Conservation (phyloP, 2,113 vertebrate species). For the Castor canadensis region DNA sequence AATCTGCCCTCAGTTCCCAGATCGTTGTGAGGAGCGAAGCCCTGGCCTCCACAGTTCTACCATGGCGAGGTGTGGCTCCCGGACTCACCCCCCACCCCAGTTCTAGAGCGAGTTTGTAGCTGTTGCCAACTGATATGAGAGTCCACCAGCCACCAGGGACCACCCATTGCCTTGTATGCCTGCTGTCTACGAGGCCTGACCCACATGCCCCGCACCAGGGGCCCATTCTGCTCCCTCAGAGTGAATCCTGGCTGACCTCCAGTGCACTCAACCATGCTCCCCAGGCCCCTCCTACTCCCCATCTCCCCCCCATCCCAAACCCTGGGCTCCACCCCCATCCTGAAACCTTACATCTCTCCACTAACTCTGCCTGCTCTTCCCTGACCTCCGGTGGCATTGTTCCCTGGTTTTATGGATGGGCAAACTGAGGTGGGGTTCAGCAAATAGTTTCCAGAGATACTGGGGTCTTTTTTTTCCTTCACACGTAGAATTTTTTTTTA, state of each 20-base stretch:
- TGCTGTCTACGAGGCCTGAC: no score
- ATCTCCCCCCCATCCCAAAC: background rate
- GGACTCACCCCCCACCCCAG: background rate
- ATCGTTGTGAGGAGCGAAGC: background rate
- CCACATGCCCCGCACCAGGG: no score
- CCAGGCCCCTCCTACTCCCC: no score
- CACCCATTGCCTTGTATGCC: no score
- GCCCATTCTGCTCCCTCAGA: no score
- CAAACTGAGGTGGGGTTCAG: background rate
- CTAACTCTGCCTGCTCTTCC: background rate
- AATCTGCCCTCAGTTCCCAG: background rate
- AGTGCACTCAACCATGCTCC: background rate
- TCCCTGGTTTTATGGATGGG: background rate
- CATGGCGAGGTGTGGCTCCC: background rate
- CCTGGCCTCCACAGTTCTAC: background rate
- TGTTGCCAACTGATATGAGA: no score
- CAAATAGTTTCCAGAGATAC: no score
- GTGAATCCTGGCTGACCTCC: no score
- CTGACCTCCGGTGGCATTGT: background rate
- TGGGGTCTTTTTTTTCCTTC: no score
- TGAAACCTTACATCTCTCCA: no score
- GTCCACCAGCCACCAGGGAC: no score
- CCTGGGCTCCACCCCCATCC: background rate
- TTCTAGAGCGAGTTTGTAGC: background rate
- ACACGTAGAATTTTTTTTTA: no score